Conservation (phyloP, 2,113 vertebrate genomes). For the Mystacornis crossleyi region DNA sequence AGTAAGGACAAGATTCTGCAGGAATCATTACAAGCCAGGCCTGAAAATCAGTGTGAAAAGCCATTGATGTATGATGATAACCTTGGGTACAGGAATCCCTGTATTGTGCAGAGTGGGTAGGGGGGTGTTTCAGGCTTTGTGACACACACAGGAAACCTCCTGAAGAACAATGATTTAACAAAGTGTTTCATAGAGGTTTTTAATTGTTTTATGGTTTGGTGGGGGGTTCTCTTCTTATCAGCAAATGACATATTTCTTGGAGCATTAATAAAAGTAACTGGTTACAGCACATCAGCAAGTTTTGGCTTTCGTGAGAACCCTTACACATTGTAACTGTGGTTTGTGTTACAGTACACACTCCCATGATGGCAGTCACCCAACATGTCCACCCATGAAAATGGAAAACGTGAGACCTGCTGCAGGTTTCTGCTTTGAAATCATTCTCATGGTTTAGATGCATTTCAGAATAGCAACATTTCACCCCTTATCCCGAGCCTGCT, state of each 20-base stretch:
- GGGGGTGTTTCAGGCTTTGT: background rate
- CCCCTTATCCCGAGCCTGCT: background rate
- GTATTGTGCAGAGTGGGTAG: fast-evolving
- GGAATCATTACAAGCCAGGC: background rate
- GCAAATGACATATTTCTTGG: background rate
- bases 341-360: slow-evolving; percentile 14
- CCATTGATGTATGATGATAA: fast-evolving
- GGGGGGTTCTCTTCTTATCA: background rate
- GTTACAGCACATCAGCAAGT: slow-evolving; percentile 20
- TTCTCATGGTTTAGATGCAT: background rate
- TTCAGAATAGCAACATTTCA: background rate
- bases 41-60: background rate
- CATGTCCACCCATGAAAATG: background rate
- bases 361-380: background rate
- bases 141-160: background rate
- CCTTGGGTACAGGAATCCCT: background rate
- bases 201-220: background rate
- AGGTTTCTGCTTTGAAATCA: background rate
- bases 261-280: background rate
- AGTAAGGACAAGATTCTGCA: background rate
- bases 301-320: slow-evolving; percentile 23
- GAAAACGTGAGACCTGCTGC: background rate
- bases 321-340: background rate
- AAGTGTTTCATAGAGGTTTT: background rate
- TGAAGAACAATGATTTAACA: background rate